These are phyloP conservation scores for Diploptera punctata DNA, from an alignment of 2,888 invertebrate genomes.

Conservation along the genomic window DNA sequence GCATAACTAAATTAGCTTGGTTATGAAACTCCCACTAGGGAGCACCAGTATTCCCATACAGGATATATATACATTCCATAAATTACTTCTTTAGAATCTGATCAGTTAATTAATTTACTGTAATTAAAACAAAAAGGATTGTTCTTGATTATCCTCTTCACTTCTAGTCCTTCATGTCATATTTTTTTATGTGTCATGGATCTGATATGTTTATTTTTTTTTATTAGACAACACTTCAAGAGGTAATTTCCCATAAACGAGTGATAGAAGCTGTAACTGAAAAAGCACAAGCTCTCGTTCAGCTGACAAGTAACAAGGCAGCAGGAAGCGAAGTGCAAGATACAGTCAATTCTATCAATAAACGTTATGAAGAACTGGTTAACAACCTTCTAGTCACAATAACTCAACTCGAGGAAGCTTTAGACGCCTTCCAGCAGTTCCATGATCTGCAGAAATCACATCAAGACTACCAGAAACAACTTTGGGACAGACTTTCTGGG, in stretches of 20 bases:
- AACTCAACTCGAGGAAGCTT: conserved; percentile 73
- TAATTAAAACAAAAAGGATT: too few species aligned
- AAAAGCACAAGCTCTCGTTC: conserved; percentile 74
- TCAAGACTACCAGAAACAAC: conserved; percentile 88
- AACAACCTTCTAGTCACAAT: conserved; percentile 71
- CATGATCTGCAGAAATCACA: conserved; percentile 84
- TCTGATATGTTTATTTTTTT: conserved; percentile 22
- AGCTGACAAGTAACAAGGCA: conserved; percentile 37
- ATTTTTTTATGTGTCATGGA: too few species aligned
- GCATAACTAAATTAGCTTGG: too few species aligned
- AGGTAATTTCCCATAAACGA: conserved; percentile 88
- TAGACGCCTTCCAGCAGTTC: conserved; percentile 86
- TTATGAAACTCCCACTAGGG: too few species aligned
- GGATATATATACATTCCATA: too few species aligned
- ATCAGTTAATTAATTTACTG: too few species aligned
- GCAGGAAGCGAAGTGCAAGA: conserved; percentile 68
- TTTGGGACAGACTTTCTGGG: conserved; percentile 85
- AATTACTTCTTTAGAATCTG: too few species aligned
- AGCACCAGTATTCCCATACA: too few species aligned
- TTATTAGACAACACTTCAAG: conserved; percentile 76
- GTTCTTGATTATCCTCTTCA: too few species aligned
- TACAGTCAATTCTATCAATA: conserved; percentile 74
- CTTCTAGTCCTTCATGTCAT: too few species aligned
- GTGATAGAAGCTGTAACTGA: conserved; percentile 90
- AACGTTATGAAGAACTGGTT: conserved; percentile 75